Evolutionary conservation across 2,888 invertebrate species (phyloP).

Genomic region (Melanophora roralis): DNA sequence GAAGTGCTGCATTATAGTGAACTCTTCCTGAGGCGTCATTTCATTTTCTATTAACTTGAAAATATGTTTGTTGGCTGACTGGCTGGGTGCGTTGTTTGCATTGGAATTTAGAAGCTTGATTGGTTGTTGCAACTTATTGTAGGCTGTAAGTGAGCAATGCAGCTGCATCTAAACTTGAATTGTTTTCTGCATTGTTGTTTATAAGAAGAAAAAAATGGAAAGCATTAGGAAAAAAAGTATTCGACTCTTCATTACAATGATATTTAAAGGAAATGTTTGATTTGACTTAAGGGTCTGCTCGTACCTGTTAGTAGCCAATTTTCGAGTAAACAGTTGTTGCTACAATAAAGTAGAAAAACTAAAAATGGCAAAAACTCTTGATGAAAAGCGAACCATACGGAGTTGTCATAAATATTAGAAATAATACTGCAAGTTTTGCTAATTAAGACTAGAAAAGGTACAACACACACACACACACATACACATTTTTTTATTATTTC

Average conservation of each 20-base stretch:
- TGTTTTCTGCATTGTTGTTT: slow-evolving; percentile 51
- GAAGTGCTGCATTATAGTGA: slow-evolving; percentile 16
- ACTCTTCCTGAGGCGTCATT: slow-evolving; percentile 43
- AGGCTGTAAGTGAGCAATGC: slow-evolving; percentile 51
- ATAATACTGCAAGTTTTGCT: slow-evolving; percentile 39
- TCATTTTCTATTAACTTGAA: slow-evolving; percentile 37
- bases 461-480: too few species aligned
- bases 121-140: slow-evolving; percentile 51
- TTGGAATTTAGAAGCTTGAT: slow-evolving; percentile 53
- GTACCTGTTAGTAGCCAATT: slow-evolving; percentile 60
- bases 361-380: slow-evolving; percentile 24
- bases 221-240: slow-evolving; percentile 25
- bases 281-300: slow-evolving; percentile 59
- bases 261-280: slow-evolving; percentile 56
- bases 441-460: slow-evolving; percentile 48
- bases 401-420: too few species aligned
- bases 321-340: slow-evolving; percentile 41
- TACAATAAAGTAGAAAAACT: slow-evolving; percentile 28
- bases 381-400: too few species aligned
- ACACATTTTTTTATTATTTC: slow-evolving; percentile 36
- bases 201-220: background rate
- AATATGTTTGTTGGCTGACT: slow-evolving; percentile 7
- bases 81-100: background rate
- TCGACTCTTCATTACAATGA: slow-evolving; percentile 4
- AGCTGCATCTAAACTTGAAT: slow-evolving; percentile 42